phyloP scores from a whole-genome alignment of 2,113 vertebrate genomes.

The Oplegnathus fasciatus region DNA sequence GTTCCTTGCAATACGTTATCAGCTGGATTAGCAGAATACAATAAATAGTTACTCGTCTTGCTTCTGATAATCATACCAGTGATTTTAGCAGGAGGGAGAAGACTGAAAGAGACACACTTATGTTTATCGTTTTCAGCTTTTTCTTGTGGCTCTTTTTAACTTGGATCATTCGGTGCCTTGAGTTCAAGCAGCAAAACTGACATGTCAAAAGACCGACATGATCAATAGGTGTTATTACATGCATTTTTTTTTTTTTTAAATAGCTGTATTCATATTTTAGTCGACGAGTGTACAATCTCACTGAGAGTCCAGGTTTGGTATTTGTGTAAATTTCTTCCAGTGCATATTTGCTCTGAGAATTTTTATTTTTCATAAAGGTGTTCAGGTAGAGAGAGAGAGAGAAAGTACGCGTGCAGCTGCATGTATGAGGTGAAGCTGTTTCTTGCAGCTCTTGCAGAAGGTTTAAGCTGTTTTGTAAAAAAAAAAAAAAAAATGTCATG shows the following conservation, averaged over 20 bases:
- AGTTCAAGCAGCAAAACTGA: constrained; percentile 68
- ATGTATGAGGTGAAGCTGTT: constrained; percentile 14
- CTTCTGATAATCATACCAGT: constrained; percentile 37
- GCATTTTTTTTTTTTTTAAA: constrained; percentile 17
- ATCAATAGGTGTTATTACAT: constrained; percentile 22
- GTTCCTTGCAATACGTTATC: constrained; percentile 13
- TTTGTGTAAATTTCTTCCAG: constrained; percentile 24
- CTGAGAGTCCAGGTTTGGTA: neutral
- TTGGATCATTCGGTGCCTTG: constrained; percentile 80
- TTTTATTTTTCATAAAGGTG: constrained; percentile 14
- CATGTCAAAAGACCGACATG: neutral
- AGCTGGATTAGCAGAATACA: constrained; percentile 10
- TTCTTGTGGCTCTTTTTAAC: constrained; percentile 42
- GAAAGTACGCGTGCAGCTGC: neutral
- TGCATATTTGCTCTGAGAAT: constrained; percentile 28
- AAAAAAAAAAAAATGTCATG: constrained; percentile 32
- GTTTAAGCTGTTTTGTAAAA: constrained; percentile 54
- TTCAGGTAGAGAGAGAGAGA: constrained; percentile 7
- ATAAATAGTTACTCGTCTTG: constrained; percentile 25
- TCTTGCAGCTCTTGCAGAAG: constrained; percentile 4
- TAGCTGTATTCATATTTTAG: constrained; percentile 23
- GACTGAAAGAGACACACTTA: neutral
- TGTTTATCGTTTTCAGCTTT: neutral
- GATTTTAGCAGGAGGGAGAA: constrained; percentile 30
- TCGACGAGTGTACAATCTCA: constrained; percentile 9